Evolutionary conservation across 2,888 invertebrate species (phyloP), one percentile per base, ranked within the genome.

Genomic region (Ophioninae sp.): DNA sequence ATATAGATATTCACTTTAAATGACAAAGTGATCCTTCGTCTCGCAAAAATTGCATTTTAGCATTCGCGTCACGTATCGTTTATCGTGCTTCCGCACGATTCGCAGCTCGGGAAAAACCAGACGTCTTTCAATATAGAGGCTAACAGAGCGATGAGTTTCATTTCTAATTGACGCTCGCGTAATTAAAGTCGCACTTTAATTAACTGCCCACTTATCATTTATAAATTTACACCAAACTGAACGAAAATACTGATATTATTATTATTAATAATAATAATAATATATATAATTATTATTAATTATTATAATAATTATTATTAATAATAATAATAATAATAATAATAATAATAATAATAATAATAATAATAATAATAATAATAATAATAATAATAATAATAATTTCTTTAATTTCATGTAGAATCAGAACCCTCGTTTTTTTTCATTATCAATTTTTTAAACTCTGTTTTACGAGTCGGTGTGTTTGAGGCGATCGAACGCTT

Each of bases 11-110:
- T 20, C 17, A 44, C 22, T n/a, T 44, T 9, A 20, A 5, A 67
- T 5, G 13, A 71, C 71, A 71, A 58, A 56, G 69, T 58, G 37
- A 71, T 37, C 13, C 37, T 58, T n/a, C 9, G 67, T 20, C 41
- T 56, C 37, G 51, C 13, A 30, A 71, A 58, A 58, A 7, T 17
- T 13, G 17, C 13, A 17, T 22, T n/a, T 69, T 56, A 17, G 56
- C 51, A 71, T 71, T 71, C 59, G 37, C 58, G n/a, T 71, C 71
- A 58, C 71, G 71, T 71, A 71, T 59, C 56, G n/a, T 58, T 39
- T 22, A 23, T 22, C 8, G 8, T 51, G 51, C 51, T 6, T 17
- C 51, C 17, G 17, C 51, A 44, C 44, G 44, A 13, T 44, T 51
- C 51, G 51, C 51, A 51, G 51, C 61, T 10, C 61, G 23, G 61